phyloP scores from a whole-genome alignment of 1,140 invertebrate genomes.

The Drosophila equinoxialis region DNA sequence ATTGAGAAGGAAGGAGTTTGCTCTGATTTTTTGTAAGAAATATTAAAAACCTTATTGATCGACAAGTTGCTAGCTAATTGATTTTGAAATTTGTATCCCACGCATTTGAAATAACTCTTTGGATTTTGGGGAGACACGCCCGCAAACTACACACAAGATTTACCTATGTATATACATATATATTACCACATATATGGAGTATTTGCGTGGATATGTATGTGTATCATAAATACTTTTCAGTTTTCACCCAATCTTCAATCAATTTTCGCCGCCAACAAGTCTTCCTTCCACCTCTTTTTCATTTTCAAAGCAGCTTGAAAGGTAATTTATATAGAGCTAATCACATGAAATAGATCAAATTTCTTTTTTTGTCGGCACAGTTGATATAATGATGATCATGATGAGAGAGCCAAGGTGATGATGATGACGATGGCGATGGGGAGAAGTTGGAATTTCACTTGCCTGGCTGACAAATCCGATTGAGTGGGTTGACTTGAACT shows the following conservation, averaged over 20 bases:
- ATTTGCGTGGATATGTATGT: too few species aligned
- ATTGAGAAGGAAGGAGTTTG: too few species aligned
- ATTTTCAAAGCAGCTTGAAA: slow-evolving; percentile 32
- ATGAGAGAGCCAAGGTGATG: slow-evolving; percentile 13
- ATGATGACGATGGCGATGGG: neutral
- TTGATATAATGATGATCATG: neutral
- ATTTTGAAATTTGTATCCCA: neutral
- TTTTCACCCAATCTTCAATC: slow-evolving; percentile 74
- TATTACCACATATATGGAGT: neutral
- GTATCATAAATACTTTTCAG: neutral
- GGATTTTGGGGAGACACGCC: slow-evolving; percentile 45
- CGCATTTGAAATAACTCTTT: neutral
- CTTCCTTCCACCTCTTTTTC: neutral
- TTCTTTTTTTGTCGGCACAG: slow-evolving; percentile 61
- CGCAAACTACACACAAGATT: neutral
- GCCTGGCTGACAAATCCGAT: slow-evolving; percentile 24
- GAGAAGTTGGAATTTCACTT: slow-evolving; percentile 63
- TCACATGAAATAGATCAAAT: slow-evolving; percentile 79
- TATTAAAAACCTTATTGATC: too few species aligned
- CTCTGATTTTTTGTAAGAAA: too few species aligned
- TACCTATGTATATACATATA: neutral
- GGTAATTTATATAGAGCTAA: slow-evolving; percentile 76
- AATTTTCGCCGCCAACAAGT: slow-evolving; percentile 45
- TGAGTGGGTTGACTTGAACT: slow-evolving; percentile 38
- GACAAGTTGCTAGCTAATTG: neutral